A percentile compares a stretch with the other conserved stretches of the same genome.
These are phyloP conservation scores for Beris morrisii DNA, from an alignment of 2,888 invertebrate species.

Conservation along the genomic window DNA sequence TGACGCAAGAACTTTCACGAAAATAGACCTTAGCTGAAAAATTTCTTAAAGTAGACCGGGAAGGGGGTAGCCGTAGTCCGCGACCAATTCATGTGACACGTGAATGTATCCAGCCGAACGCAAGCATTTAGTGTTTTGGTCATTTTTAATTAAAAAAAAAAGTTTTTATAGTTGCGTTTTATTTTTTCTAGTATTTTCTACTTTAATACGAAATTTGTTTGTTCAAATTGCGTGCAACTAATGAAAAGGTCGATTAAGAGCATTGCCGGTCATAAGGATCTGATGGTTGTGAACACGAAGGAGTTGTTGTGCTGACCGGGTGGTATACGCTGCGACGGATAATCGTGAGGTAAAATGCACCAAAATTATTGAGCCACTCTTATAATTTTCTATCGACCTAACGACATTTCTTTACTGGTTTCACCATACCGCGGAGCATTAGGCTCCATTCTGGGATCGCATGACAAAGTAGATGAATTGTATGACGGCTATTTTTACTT, in stretches of 20 bases:
- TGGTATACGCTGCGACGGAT: background rate
- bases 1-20: constrained; percentile 24
- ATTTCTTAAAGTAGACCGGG: constrained; percentile 1
- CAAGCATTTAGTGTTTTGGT: constrained; percentile 28
- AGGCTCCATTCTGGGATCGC: background rate
- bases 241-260: constrained; percentile 35
- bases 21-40: constrained; percentile 3
- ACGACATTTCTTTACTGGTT: constrained; percentile 7
- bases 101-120: constrained; percentile 25
- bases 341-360: constrained; percentile 8
- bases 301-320: constrained; percentile 8
- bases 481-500: constrained; percentile 21
- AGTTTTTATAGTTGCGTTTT: constrained; percentile 7
- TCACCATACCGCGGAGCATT: background rate
- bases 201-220: constrained; percentile 15
- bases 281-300: constrained; percentile 32
- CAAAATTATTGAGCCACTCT: background rate
- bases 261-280: constrained; percentile 13
- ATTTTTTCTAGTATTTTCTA: constrained; percentile 2
- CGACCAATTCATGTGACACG: constrained; percentile 20
- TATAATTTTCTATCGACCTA: constrained; percentile 12
- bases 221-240: constrained; percentile 33
- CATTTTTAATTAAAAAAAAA: constrained; percentile 23
- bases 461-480: constrained; percentile 19
- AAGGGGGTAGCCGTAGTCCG: background rate